These are phyloP conservation scores for Xenentodon cancila DNA, from an alignment of 2,797 vertebrate species.

Conservation along the genomic window DNA sequence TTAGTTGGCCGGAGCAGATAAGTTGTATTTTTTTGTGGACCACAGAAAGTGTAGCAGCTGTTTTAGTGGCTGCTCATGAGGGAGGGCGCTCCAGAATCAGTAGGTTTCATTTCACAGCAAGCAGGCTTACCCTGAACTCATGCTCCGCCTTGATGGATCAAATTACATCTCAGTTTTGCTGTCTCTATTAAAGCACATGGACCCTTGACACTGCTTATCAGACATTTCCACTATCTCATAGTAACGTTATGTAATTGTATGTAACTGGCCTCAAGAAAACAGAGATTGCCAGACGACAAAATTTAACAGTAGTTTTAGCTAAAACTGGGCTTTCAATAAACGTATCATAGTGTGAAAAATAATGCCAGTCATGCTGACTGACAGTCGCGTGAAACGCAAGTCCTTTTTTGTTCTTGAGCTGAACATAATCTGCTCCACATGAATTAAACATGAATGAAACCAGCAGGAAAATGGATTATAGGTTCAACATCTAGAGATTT, in stretches of 20 bases:
- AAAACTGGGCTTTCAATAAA: not conserved
- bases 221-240: conserved; percentile 57
- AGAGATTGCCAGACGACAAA: not conserved
- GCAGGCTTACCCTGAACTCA: conserved; percentile 24
- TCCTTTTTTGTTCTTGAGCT: not conserved
- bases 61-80: not conserved
- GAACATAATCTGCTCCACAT: not conserved
- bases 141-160: conserved; percentile 49
- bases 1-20: not conserved
- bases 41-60: not conserved
- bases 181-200: conserved; percentile 40
- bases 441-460: conserved; percentile 8
- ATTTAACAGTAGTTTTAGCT: not conserved
- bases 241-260: conserved; percentile 63
- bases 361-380: conserved; percentile 6
- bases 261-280: conserved; percentile 47
- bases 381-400: not conserved
- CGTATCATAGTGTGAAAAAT: conserved; percentile 8
- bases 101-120: conserved; percentile 75
- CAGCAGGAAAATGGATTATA: not conserved
- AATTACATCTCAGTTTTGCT: conserved; percentile 49
- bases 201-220: conserved; percentile 57
- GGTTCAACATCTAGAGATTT: no score
- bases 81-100: conserved; percentile 9
- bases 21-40: not conserved